Base-by-base conservation (phyloP, 2,888 invertebrate genomes). In the Crematogaster levior region DNA sequence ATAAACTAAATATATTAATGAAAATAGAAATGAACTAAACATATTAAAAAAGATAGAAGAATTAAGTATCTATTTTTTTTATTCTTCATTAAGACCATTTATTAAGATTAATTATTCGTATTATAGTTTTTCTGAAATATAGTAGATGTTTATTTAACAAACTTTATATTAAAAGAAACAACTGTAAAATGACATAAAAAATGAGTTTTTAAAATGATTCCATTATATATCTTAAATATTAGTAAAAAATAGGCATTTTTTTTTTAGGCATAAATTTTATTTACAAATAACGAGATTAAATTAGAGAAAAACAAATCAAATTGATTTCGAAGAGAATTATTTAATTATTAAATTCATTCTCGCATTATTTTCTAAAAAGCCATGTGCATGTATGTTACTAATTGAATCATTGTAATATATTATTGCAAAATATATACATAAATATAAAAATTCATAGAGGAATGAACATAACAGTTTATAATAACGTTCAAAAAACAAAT, bases 181-280 rank as follows among this genome's bases (percentile, higher is more conserved):
- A 37, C 21, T 30, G 21, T 18, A 56, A 37, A 46, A 18, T 18
- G 18, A 46, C 43, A 18, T 46, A 58, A n/a, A 58, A 43, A 27
- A 58, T 30, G 58, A 53, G 4, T 40, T 18, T 53, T 27, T 70
- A 15, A 56, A 70, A 27, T 34, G n/a, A 15, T 72, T 56, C 0
- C 5, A 72, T 27, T 27, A 37, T 37, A 21, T 6, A 40, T 37
- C 10, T 27, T 0, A 40, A 40, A 72, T 10, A 15, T 53, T 70
- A 72, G 56, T 56, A n/a, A 60, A 60, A 73, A 60, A 24, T 46
- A 46, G 21, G 21, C 21, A 46, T n/a, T 46, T 21, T 46, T 46
- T n/a, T n/a, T n/a, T n/a, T n/a, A n/a, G n/a, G n/a, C n/a, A n/a
- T n/a, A n/a, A n/a, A n/a, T n/a, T 3, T 73, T 58, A 58, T 60